Base-by-base conservation (phyloP, 2,888 invertebrate genomes). In the Myopa tessellatipennis region DNA sequence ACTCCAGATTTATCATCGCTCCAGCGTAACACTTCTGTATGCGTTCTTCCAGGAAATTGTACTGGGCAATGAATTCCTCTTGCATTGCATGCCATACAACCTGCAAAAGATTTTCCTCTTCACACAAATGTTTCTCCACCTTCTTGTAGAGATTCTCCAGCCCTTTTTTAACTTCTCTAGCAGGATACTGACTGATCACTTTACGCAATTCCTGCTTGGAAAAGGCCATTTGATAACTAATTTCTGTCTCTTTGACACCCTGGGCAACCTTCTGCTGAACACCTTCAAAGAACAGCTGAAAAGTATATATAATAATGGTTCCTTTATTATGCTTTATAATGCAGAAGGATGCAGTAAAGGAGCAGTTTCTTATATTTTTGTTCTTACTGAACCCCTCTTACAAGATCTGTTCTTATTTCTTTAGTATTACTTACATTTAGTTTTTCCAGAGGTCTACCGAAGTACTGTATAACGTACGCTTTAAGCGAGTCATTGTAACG, bases 11-110 rank as follows among this genome's bases (percentile, higher is more conserved):
- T 81, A 99, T 95, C 91, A 96, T 96, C 68, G 98, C 95, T 81
- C 96, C 98, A 16, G 98, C 97, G 91, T 99, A 99, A 90, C 98
- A 99, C 83, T 96, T 93, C 85, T 95, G 95, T 86, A 99, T 96
- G 83, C 98, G 92, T 83, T 95, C 95, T 90, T 98, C 97, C 83
- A 98, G 93, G 84, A 95, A 93, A 89, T 96, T 96, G 90, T 98
- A 97, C 89, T 99, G 99, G 83, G 95, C 94, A 84, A 99, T 95
- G 90, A 99, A 99, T 91, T 99, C 98, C 89, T 98, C 97, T 91
- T 99, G 98, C 98, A 99, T 98, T 84, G 98, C 96, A 87, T 97
- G 93, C 99, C 99, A 99, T 78, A 99, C 99, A 73, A 99, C 99
- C 93, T 96, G 90, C 85, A 98, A 91, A 81, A 98, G 91, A 86